Conservation (phyloP, 2,888 invertebrate genomes). For the Cheilosia pagana region DNA sequence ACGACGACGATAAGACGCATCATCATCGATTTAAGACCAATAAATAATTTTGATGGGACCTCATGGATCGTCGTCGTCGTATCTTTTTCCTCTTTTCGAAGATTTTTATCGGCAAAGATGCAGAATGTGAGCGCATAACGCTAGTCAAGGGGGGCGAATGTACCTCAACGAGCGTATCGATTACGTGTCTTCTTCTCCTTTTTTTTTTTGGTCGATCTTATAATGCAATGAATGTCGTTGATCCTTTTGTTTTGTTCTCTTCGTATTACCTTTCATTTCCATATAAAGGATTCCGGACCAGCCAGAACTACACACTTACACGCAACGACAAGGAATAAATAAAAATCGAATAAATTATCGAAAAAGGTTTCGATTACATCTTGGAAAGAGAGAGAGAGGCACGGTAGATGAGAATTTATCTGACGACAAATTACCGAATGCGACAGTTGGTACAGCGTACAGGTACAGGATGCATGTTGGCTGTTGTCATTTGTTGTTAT, state of each 20-base stretch:
- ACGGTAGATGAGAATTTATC: slow-evolving; percentile 12
- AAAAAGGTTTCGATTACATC: slow-evolving; percentile 71
- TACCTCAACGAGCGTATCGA: slow-evolving; percentile 59
- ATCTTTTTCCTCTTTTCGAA: slow-evolving; percentile 31
- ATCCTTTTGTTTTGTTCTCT: slow-evolving; percentile 65
- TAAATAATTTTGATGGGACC: slow-evolving; percentile 77
- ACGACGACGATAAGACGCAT: slow-evolving; percentile 66
- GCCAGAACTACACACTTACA: slow-evolving; percentile 1
- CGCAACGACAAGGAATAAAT: slow-evolving; percentile 36
- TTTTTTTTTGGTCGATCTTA: slow-evolving; percentile 12
- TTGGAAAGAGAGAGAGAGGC: slow-evolving; percentile 7
- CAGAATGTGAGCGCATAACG: slow-evolving; percentile 47
- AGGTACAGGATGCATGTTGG: slow-evolving; percentile 46
- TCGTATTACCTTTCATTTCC: slow-evolving; percentile 64
- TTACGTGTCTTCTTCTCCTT: slow-evolving; percentile 58
- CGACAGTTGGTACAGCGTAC: slow-evolving; percentile 52
- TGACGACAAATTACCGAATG: slow-evolving; percentile 49
- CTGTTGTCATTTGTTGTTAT: slow-evolving; percentile 57
- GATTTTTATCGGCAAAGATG: slow-evolving; percentile 70
- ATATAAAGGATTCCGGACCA: slow-evolving; percentile 58
- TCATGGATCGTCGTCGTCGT: slow-evolving; percentile 72
- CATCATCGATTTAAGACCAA: slow-evolving; percentile 76
- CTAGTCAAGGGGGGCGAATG: slow-evolving; percentile 1
- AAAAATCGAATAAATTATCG: slow-evolving; percentile 71
- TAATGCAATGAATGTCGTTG: slow-evolving; percentile 73